Evolutionary conservation across 2,797 vertebrate genomes (phyloP).

Genomic region (Morus bassanus): DNA sequence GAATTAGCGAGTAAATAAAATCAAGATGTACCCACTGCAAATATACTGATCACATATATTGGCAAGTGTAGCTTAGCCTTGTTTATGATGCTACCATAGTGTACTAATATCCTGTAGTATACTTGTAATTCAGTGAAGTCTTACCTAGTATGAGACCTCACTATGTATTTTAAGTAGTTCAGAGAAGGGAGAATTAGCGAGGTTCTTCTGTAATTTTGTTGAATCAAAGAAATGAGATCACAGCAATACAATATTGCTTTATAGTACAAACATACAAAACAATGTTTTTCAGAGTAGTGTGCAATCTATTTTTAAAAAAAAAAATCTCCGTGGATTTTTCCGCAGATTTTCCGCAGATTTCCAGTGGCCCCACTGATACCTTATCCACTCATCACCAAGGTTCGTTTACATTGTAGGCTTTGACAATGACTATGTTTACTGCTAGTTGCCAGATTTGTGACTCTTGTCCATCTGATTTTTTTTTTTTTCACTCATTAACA

Average conservation of each 20-base stretch:
- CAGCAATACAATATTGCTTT: conserved; percentile 69
- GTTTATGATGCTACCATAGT: conserved; percentile 19
- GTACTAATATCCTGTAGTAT: conserved; percentile 35
- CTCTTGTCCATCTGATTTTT: conserved; percentile 71
- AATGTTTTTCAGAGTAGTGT: conserved; percentile 72
- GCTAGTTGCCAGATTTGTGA: conserved; percentile 71
- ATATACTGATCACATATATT: conserved; percentile 5
- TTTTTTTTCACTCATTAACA: conserved; percentile 70
- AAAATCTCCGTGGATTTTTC: conserved; percentile 80
- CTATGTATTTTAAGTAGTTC: conserved; percentile 35
- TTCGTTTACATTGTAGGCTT: conserved; percentile 77
- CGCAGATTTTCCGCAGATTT: conserved; percentile 84
- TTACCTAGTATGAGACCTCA: conserved; percentile 56
- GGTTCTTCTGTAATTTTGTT: conserved; percentile 74
- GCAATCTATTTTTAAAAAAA: conserved; percentile 73
- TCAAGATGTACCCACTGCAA: conserved; percentile 29
- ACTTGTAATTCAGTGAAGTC: conserved; percentile 51
- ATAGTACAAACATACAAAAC: conserved; percentile 59
- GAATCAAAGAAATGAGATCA: conserved; percentile 64
- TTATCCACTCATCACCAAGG: conserved; percentile 84
- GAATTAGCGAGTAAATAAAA: conserved; percentile 71
- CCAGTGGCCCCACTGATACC: conserved; percentile 83
- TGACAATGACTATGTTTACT: conserved; percentile 71
- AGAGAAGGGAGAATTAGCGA: conserved; percentile 75
- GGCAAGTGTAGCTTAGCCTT: conserved; percentile 64